These are phyloP conservation scores for Dendrophyllia cribrosa DNA, from an alignment of 64 coral and sea anemone species.

Conservation along the genomic window DNA sequence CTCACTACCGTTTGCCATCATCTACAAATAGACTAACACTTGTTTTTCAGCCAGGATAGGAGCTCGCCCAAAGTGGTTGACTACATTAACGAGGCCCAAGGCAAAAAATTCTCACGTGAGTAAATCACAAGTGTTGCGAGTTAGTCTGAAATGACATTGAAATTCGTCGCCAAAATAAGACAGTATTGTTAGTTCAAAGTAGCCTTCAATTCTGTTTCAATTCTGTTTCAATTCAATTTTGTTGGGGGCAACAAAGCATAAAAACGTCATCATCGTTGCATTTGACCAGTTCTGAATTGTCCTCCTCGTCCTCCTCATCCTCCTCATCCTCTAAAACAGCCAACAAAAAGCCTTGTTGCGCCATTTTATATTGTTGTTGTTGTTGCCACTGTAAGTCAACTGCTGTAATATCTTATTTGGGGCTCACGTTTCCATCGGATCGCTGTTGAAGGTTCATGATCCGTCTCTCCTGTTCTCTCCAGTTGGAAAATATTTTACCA, in stretches of 20 bases:
- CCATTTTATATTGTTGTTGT: neutral
- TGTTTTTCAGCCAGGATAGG: neutral
- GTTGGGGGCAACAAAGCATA: slow-evolving; percentile 8
- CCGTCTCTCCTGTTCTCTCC: too few relatives aligned
- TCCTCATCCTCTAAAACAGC: neutral
- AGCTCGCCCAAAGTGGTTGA: slow-evolving; percentile 20
- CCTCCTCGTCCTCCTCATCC: too few relatives aligned
- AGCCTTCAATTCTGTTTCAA: slow-evolving; percentile 16
- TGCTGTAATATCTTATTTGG: slow-evolving; percentile 7
- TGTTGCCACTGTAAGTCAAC: slow-evolving; percentile 46
- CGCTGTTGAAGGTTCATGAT: slow-evolving; percentile 37
- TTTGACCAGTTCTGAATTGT: neutral
- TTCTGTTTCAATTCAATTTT: neutral
- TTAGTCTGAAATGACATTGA: too few relatives aligned
- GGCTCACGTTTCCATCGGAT: slow-evolving; percentile 24
- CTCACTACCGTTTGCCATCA: neutral
- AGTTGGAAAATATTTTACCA: too few relatives aligned
- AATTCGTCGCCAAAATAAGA: slow-evolving; percentile 37
- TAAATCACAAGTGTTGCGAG: slow-evolving; percentile 37
- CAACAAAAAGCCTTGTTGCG: neutral
- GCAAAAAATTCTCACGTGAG: slow-evolving; percentile 37
- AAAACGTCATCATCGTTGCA: neutral
- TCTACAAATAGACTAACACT: neutral
- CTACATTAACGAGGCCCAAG: neutral
- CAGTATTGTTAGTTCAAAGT: neutral